A percentile compares a stretch with the other conserved stretches of the same genome.
phyloP scores from a whole-genome alignment of 2,888 invertebrate genomes.

The Pterostichus niger region DNA sequence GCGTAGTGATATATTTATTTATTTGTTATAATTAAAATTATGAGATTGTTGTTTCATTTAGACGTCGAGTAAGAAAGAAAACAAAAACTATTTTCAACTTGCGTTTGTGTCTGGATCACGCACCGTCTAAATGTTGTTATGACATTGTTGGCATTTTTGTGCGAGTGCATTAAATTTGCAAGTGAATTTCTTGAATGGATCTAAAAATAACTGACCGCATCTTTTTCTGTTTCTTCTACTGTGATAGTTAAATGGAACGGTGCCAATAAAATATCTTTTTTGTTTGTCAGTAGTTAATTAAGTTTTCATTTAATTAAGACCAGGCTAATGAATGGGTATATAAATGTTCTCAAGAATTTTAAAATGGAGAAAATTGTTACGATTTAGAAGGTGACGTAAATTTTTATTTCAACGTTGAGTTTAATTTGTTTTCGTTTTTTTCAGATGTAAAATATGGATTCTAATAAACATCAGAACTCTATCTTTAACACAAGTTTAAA shows the following conservation, averaged over 20 bases:
- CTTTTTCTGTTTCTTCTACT: conserved; percentile 12
- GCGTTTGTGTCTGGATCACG: neutral
- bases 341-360: conserved; percentile 38
- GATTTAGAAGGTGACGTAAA: conserved; percentile 46
- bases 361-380: conserved; percentile 31
- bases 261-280: conserved; percentile 62
- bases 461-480: no score
- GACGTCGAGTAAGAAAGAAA: neutral
- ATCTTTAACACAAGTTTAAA: neutral
- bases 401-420: conserved; percentile 16
- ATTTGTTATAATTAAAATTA: neutral
- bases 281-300: conserved; percentile 57
- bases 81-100: neutral
- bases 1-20: no score
- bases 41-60: neutral
- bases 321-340: conserved; percentile 42
- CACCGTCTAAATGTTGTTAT: neutral
- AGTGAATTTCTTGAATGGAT: conserved; percentile 45
- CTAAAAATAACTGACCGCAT: conserved; percentile 36
- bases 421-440: no score
- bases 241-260: conserved; percentile 52
- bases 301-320: conserved; percentile 61
- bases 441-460: no score
- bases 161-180: conserved; percentile 2
- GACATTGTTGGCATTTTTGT: conserved; percentile 10